These are phyloP conservation scores for Incurvaria masculella DNA, from an alignment of 2,888 invertebrate species.

Conservation along the genomic window DNA sequence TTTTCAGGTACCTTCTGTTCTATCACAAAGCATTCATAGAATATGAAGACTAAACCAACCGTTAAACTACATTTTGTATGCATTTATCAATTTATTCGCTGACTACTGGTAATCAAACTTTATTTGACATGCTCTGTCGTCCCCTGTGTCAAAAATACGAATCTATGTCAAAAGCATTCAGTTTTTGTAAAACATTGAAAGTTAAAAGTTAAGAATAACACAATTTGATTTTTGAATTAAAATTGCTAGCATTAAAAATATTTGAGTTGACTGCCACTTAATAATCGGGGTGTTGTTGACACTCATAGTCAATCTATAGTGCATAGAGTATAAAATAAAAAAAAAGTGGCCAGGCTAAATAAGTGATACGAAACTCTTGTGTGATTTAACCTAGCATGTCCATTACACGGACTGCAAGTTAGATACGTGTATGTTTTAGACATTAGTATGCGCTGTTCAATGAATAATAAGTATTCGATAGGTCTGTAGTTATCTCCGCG, in stretches of 20 bases:
- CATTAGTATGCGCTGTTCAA: no score
- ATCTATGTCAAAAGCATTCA: slow-evolving; percentile 5
- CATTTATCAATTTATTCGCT: background rate
- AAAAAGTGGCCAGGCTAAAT: no score
- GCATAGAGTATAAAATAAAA: no score
- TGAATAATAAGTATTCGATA: no score
- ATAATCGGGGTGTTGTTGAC: no score
- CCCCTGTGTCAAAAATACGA: background rate
- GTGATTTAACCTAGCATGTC: no score
- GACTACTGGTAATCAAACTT: background rate
- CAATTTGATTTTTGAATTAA: slow-evolving; percentile 3
- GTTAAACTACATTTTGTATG: background rate
- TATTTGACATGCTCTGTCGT: background rate
- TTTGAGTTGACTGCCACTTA: no score
- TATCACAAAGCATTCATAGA: slow-evolving; percentile 95
- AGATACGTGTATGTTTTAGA: no score
- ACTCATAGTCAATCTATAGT: no score
- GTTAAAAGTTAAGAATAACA: slow-evolving; percentile 7
- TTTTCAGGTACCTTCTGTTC: slow-evolving; percentile 86
- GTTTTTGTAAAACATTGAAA: slow-evolving; percentile 6
- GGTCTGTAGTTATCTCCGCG: no score
- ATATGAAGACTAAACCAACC: slow-evolving; percentile 56
- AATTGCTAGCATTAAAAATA: background rate
- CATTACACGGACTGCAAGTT: no score
- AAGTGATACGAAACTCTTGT: no score